Evolutionary conservation across 2,888 invertebrate species (phyloP).

Genomic region (Gandaritis pyraliata): DNA sequence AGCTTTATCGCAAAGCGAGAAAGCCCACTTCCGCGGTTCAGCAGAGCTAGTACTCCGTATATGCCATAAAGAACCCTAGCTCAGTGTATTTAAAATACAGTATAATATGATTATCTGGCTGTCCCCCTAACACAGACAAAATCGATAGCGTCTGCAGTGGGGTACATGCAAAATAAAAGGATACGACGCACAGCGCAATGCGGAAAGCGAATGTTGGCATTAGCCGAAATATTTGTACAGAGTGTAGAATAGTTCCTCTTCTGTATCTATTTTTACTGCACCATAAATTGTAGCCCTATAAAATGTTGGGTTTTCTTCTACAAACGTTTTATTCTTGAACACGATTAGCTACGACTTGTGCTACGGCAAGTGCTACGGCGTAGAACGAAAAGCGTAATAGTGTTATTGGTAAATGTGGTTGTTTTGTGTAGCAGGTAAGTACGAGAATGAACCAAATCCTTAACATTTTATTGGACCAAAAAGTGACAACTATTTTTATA

Average conservation of each 20-base stretch:
- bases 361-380: too few species aligned
- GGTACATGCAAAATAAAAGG: slow-evolving; percentile 69
- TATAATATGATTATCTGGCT: slow-evolving; percentile 80
- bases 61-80: slow-evolving; percentile 57
- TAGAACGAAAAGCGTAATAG: too few species aligned
- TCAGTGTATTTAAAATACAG: slow-evolving; percentile 77
- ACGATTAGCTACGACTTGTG: too few species aligned
- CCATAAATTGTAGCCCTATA: not conserved
- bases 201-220: slow-evolving; percentile 45
- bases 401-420: too few species aligned
- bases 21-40: slow-evolving; percentile 20
- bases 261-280: not conserved
- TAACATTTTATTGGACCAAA: too few species aligned
- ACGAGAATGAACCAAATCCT: too few species aligned
- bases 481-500: too few species aligned
- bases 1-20: slow-evolving; percentile 31
- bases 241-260: slow-evolving; percentile 24
- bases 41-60: slow-evolving; percentile 26
- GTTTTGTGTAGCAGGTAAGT: too few species aligned
- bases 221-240: slow-evolving; percentile 24
- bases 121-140: slow-evolving; percentile 84
- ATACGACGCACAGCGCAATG: slow-evolving; percentile 49
- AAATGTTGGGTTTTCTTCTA: too few species aligned
- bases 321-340: too few species aligned
- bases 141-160: slow-evolving; percentile 80